Conservation (phyloP, 2,113 vertebrate genomes). For the Microcebus murinus region DNA sequence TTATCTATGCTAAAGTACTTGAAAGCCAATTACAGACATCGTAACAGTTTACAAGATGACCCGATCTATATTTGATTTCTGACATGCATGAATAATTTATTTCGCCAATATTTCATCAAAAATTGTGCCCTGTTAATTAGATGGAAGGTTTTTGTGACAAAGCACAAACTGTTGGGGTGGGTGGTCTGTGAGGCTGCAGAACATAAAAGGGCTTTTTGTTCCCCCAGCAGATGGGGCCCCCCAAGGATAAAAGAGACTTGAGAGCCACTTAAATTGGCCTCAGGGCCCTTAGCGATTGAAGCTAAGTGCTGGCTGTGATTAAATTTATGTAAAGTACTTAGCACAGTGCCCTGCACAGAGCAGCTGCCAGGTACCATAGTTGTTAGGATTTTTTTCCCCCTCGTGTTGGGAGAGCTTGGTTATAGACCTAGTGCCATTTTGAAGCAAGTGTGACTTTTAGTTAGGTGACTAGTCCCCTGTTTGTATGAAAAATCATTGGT, state of each 20-base stretch:
- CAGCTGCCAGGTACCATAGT: neutral
- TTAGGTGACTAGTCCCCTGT: neutral
- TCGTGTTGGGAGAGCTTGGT: neutral
- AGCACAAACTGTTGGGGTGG: conserved; percentile 64
- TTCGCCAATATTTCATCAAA: conserved; percentile 72
- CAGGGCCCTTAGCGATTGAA: neutral
- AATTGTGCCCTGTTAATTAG: conserved; percentile 64
- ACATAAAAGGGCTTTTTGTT: conserved; percentile 67
- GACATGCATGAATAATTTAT: conserved; percentile 69
- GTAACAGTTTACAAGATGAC: conserved; percentile 49
- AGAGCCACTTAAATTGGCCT: conserved; percentile 68
- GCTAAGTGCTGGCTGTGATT: conserved; percentile 58
- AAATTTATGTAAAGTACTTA: conserved; percentile 62
- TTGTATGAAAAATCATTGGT: neutral
- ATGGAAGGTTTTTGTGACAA: conserved; percentile 53
- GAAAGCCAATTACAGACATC: conserved; percentile 27
- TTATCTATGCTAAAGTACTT: conserved; percentile 25
- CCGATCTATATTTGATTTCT: conserved; percentile 66
- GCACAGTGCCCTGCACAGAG: neutral
- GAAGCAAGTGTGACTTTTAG: neutral
- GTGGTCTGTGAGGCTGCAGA: conserved; percentile 57
- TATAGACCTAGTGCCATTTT: neutral
- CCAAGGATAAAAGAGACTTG: conserved; percentile 64
- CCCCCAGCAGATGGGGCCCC: conserved; percentile 63
- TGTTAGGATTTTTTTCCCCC: neutral